These are phyloP conservation scores for Fabriciana adippe DNA, from an alignment of 2,888 invertebrate species.

Conservation along the genomic window DNA sequence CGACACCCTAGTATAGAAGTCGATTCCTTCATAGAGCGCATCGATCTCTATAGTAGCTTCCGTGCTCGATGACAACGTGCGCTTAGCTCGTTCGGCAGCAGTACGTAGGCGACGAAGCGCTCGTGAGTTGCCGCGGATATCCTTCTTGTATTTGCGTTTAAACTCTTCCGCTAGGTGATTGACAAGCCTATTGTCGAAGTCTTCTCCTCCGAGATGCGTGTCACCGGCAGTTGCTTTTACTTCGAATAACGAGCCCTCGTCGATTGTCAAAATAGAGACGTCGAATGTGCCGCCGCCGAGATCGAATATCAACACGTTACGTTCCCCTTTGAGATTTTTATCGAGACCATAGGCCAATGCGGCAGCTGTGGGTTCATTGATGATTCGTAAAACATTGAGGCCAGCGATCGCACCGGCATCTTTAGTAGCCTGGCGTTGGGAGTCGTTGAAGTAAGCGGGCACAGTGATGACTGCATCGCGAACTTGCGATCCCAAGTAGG, in stretches of 20 bases:
- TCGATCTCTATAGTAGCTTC: conserved; percentile 90
- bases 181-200: conserved; percentile 85
- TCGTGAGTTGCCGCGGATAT: conserved; percentile 84
- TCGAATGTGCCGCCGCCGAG: conserved; percentile 88
- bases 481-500: conserved; percentile 85
- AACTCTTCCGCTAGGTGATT: conserved; percentile 87
- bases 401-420: conserved; percentile 91
- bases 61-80: conserved; percentile 88
- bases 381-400: conserved; percentile 90
- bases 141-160: conserved; percentile 86
- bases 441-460: conserved; percentile 90
- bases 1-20: conserved; percentile 86
- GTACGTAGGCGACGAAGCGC: conserved; percentile 87
- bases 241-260: conserved; percentile 87
- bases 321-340: conserved; percentile 85
- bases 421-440: conserved; percentile 89
- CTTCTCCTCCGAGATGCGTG: conserved; percentile 91
- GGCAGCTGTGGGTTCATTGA: conserved; percentile 91
- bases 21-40: conserved; percentile 87
- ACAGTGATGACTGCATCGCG: conserved; percentile 91
- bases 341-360: conserved; percentile 88
- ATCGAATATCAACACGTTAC: conserved; percentile 85
- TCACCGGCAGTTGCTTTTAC: conserved; percentile 92
- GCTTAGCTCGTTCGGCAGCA: conserved; percentile 89
- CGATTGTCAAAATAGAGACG: conserved; percentile 91